Conservation (phyloP, 2,113 vertebrate species). For the Nannobrachium achirus region DNA sequence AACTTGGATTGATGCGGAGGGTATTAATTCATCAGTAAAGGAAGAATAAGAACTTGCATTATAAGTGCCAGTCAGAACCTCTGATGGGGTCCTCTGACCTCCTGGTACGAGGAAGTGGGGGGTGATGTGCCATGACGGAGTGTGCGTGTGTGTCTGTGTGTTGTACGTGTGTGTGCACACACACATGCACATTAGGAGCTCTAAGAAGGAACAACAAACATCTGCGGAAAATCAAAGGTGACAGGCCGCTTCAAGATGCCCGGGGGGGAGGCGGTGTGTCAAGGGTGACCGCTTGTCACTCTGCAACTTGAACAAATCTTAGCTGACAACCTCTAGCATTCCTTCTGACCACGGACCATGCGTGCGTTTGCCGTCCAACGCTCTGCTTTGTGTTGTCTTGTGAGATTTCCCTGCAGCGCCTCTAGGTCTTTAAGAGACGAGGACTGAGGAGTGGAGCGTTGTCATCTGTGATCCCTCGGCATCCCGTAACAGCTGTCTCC, state of each 20-base stretch:
- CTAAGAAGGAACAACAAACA: conserved; percentile 29
- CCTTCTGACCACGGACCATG: neutral
- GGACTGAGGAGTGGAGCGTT: conserved; percentile 43
- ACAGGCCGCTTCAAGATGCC: conserved; percentile 38
- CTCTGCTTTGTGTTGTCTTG: conserved; percentile 38
- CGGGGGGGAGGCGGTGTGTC: conserved; percentile 18
- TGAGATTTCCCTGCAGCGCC: conserved; percentile 46
- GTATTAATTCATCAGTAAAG: neutral
- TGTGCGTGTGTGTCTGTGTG: too few relatives aligned
- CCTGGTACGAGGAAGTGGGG: conserved; percentile 19
- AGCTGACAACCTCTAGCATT: conserved; percentile 15
- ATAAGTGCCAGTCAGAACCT: conserved; percentile 23
- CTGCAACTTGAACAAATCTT: conserved; percentile 28
- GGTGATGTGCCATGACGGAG: neutral
- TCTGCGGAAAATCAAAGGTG: conserved; percentile 49
- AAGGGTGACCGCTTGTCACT: conserved; percentile 46
- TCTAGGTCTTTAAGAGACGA: conserved; percentile 37
- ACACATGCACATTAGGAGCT: too few relatives aligned
- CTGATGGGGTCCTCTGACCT: conserved; percentile 44
- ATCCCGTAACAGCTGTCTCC: conserved; percentile 67
- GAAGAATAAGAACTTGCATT: neutral
- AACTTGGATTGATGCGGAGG: neutral
- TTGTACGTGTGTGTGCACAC: too few relatives aligned
- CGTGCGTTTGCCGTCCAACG: neutral
- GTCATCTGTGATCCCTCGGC: conserved; percentile 55